A percentile compares a stretch with the other conserved stretches of the same genome.
Evolutionary conservation across 2,888 invertebrate species (phyloP).

Genomic region (Furcula furcula): DNA sequence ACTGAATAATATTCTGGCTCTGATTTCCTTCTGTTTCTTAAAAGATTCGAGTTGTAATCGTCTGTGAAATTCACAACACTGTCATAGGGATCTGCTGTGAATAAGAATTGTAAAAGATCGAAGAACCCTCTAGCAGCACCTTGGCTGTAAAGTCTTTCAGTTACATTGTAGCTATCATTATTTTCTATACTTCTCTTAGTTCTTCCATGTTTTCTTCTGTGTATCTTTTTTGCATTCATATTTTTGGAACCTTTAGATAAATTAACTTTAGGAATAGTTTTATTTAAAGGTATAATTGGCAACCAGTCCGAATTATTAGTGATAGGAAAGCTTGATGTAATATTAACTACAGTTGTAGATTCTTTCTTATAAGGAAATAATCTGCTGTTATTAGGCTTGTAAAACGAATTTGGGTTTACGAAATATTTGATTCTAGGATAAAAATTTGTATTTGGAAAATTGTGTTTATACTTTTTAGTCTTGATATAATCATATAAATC

Average conservation of each 20-base stretch:
- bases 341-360: constrained; percentile 28
- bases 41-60: constrained; percentile 44
- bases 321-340: constrained; percentile 23
- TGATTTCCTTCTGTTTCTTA: constrained; percentile 44
- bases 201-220: constrained; percentile 40
- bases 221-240: constrained; percentile 32
- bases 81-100: constrained; percentile 39
- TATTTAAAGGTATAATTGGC: constrained; percentile 54
- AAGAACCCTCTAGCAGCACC: constrained; percentile 34
- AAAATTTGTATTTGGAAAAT: constrained; percentile 68
- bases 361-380: constrained; percentile 48
- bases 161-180: not conserved
- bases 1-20: constrained; percentile 55
- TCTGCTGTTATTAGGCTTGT: constrained; percentile 57
- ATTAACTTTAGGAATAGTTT: constrained; percentile 27
- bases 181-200: constrained; percentile 38
- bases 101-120: constrained; percentile 40
- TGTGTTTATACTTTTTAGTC: constrained; percentile 73
- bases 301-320: constrained; percentile 57
- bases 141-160: constrained; percentile 4
- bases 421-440: constrained; percentile 70
- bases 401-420: constrained; percentile 58
- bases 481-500: constrained; percentile 70
- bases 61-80: constrained; percentile 38
- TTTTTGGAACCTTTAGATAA: constrained; percentile 23